Base-by-base conservation (phyloP, 2,888 invertebrate genomes). In the Litoditis marina region DNA sequence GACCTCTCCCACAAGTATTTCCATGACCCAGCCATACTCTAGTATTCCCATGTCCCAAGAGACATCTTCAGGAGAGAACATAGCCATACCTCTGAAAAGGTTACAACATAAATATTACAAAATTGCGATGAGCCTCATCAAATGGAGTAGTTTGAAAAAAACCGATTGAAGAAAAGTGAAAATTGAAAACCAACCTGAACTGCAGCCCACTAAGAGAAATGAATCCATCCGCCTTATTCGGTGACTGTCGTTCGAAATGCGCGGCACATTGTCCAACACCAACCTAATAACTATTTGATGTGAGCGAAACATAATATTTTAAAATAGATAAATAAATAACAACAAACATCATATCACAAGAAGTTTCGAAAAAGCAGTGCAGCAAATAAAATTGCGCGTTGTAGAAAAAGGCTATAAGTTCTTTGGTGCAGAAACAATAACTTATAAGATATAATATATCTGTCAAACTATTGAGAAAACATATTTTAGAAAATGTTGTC, bases 11-110 rank as follows among this genome's bases (percentile, higher is more conserved):
- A 96, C 84, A 76, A 94, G 92, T 4, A 94, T 60, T 84, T 98
- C 96, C 78, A 96, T 89, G 77, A 95, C 87, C 98, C 98, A 98
- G 0, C 91, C 92, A 83, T 98, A 98, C 83, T 98, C 98, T 22
- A 96, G 85, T 0, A 95, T 94, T 78, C 95, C 95, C 84, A 93
- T 90, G 79, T 94, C 92, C 25, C 94, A 86, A 8, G 89, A 89
- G 68, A 93, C 88, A 59, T 92, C 93, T 25, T 60, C 59, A 22
- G 66, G n/a, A 75, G 95, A 95, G 83, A 96, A 98, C 89, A 94
- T 91, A 0, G 93, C 94, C 83, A 94, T 93, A 0, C 95, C 96
- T 74, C 96, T 88, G 58, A 47, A 63, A 49, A 60, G 16, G 25
- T n/a, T n/a, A n/a, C n/a, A 53, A 52, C 11, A 39, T 11, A 30